These are phyloP conservation scores for Nemurella pictetii DNA, from an alignment of 2,888 invertebrate genomes.

Conservation along the genomic window DNA sequence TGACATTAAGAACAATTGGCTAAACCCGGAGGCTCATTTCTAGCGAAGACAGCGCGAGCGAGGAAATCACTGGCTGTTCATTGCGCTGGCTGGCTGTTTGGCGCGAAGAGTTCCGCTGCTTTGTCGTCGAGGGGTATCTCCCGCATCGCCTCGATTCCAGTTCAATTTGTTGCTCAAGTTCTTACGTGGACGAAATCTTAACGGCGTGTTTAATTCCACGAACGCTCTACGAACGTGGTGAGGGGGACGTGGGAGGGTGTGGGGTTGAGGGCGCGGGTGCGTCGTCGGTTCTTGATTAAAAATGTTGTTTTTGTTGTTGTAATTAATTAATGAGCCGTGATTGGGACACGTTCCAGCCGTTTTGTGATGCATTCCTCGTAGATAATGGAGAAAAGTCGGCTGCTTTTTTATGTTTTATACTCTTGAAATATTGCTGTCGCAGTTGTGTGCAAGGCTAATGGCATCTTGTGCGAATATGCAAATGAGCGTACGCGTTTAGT, in stretches of 20 bases:
- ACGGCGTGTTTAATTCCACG: neutral
- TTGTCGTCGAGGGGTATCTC: neutral
- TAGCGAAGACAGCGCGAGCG: neutral
- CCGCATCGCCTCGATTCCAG: neutral
- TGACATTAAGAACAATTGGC: slow-evolving; percentile 36
- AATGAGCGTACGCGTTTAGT: neutral
- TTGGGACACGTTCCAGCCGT: neutral
- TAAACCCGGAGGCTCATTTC: neutral
- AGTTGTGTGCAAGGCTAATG: neutral
- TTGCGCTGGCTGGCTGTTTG: too few relatives aligned
- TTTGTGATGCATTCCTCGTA: neutral
- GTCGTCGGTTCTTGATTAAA: neutral
- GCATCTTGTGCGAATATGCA: neutral
- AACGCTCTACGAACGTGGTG: neutral
- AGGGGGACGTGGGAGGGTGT: neutral
- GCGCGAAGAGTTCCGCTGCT: too few relatives aligned
- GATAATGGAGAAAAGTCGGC: too few relatives aligned
- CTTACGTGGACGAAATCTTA: neutral
- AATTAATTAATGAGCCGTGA: neutral
- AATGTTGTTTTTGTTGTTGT: neutral
- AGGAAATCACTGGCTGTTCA: slow-evolving; percentile 7
- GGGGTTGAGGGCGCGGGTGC: too few relatives aligned
- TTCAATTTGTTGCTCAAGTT: neutral
- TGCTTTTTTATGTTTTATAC: neutral
- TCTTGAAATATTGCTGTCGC: neutral